phyloP scores from a whole-genome alignment of 1,140 invertebrate species.

The Aphaenogaster ashmeadi region DNA sequence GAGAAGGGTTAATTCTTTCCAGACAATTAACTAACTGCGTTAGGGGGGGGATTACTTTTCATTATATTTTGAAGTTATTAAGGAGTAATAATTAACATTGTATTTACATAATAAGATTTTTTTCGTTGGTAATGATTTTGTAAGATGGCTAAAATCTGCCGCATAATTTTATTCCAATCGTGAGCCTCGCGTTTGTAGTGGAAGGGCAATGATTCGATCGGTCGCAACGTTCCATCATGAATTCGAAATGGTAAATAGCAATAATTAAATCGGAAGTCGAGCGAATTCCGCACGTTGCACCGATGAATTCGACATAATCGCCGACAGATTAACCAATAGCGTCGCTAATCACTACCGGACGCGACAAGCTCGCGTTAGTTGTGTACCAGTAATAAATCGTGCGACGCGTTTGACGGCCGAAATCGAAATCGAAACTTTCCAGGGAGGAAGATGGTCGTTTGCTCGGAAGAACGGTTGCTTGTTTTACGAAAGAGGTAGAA shows the following conservation, averaged over 20 bases:
- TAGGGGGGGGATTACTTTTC: neutral
- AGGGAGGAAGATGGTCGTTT: neutral
- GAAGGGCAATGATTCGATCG: conserved; percentile 71
- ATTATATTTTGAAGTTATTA: neutral
- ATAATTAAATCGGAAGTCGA: conserved; percentile 79
- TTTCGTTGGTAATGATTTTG: neutral
- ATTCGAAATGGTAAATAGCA: conserved; percentile 79
- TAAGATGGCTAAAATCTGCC: conserved; percentile 24
- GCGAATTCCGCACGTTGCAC: conserved; percentile 76
- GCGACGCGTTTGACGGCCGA: conserved; percentile 22
- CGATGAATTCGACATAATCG: conserved; percentile 78
- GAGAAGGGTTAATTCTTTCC: neutral
- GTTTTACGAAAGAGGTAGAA: neutral
- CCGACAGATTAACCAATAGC: conserved; percentile 79
- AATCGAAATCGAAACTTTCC: conserved; percentile 42
- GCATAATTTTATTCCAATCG: conserved; percentile 54
- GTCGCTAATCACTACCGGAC: conserved; percentile 75
- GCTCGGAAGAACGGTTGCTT: conserved; percentile 10
- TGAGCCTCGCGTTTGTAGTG: conserved; percentile 63
- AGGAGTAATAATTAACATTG: neutral
- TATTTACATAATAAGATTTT: neutral
- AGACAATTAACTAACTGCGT: neutral
- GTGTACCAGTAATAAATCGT: conserved; percentile 74
- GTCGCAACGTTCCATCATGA: conserved; percentile 70
- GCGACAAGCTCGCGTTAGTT: conserved; percentile 71